Base-by-base conservation (phyloP, 2,888 invertebrate genomes). In the Caenorhabditis sp. region DNA sequence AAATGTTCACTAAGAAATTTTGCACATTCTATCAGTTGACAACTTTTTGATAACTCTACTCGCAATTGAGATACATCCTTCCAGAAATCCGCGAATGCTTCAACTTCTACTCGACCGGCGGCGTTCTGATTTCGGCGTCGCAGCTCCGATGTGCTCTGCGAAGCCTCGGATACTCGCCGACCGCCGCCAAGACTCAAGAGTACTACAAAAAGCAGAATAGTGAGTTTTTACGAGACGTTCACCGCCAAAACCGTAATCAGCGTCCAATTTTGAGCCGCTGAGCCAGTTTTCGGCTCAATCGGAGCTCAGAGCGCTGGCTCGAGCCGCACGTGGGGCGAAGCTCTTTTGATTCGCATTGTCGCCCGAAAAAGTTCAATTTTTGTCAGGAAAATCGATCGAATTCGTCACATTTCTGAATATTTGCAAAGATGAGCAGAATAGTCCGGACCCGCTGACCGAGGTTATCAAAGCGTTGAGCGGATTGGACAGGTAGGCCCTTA, bases 31-130 rank as follows among this genome's bases (percentile, higher is more conserved):
- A n/a, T n/a, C n/a, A n/a, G n/a, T n/a, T n/a, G n/a, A n/a, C n/a
- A n/a, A n/a, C n/a, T n/a, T n/a, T n/a, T n/a, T n/a, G n/a, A n/a
- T n/a, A n/a, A n/a, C n/a, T n/a, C n/a, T n/a, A n/a, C n/a, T n/a
- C n/a, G n/a, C n/a, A n/a, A 2, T 26, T 15, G 22, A 7, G 13
- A 32, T 7, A 6, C 17, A 6, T 24, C 5, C 15, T 63, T 70
- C 5, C 63, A 82, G 82, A 82, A 62, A 78, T 82, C 30, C 76
- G 82, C 11, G 80, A 82, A 58, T 82, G 82, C 39, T 82, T 82
- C 70, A 82, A 82, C 56, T 63, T 80, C 39, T 82, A 82, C 32
- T 75, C 73, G 26, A 52, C 65, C 8, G 56, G 78, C 6, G 80
- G 79, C 2, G 32, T 68, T 1, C 55, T 82, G 13, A 53, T 58